Base-by-base conservation (phyloP, 2,888 invertebrate species). In the Melolontha melolontha region DNA sequence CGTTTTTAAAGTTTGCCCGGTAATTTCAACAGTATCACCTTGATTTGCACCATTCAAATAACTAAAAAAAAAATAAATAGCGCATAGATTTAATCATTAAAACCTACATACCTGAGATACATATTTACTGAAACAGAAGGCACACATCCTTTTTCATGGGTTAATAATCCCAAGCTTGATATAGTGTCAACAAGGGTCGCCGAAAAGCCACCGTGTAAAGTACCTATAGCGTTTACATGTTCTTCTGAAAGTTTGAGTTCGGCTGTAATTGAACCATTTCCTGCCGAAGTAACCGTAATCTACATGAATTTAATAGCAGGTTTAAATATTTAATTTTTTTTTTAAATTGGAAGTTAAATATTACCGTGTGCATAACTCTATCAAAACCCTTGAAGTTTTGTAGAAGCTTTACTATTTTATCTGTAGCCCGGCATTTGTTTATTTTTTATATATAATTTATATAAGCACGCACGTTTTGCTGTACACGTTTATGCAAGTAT, bases 161-260 rank as follows among this genome's bases (percentile, higher is more conserved):
- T 27, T 70, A 72, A 87, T 1, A 96, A 81, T 0, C 94, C 96
- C 78, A 90, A 90, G 0, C 93, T 92, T 0, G 96, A 95, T 17
- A 96, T 81, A 64, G 86, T 85, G 78, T 94, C 93, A 0, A 94
- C 89, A 8, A 96, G 80, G 0, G 93, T 92, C 2, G 93, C 91
- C 2, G 92, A 92, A 75, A 94, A 89, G 5, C 95, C 97, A 1
- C 96, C 96, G 79, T 97, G 97, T 4, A 97, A 81, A 0, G 89
- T 88, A 0, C 94, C 94, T 39, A 85, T 80, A 11, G 85, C 82
- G 82, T 97, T 97, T 1, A 91, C 83, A 79, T 95, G 92, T 72
- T 93, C 91, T 2, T 90, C 85, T 0, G 85, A 86, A 0, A 96
- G 90, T 74, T 87, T 88, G 78, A 96, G 88, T 81, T 95, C 91